These are phyloP conservation scores for Ispidina picta DNA, from an alignment of 2,797 vertebrate species.

Conservation along the genomic window DNA sequence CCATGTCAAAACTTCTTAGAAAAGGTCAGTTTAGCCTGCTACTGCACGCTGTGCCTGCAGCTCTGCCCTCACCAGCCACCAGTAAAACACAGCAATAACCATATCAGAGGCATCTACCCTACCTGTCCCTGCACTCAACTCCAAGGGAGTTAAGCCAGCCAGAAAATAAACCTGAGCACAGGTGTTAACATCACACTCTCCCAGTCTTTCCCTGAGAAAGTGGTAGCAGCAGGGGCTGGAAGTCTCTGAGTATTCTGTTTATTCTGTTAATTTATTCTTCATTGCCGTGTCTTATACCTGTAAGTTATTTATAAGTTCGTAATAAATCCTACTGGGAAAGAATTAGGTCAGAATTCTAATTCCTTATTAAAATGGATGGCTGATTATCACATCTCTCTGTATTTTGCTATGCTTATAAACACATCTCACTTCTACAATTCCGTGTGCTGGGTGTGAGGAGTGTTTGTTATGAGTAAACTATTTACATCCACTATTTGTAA, in stretches of 20 bases:
- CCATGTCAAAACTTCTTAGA: not conserved
- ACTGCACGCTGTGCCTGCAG: not conserved
- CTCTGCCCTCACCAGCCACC: not conserved
- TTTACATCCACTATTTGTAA: not conserved
- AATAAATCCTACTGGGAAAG: not conserved
- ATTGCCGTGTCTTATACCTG: not conserved
- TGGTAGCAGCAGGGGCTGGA: not conserved
- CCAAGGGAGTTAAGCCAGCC: constrained; percentile 29
- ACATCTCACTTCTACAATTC: not conserved
- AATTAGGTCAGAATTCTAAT: constrained; percentile 60
- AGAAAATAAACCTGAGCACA: constrained; percentile 4
- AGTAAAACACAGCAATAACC: constrained; percentile 6
- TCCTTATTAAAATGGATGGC: constrained; percentile 26
- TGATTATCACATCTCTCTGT: constrained; percentile 2
- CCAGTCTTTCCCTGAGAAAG: not conserved
- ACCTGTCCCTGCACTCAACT: not conserved
- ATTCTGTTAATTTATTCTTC: constrained; percentile 44
- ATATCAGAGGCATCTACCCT: not conserved
- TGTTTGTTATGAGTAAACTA: not conserved
- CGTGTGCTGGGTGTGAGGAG: not conserved
- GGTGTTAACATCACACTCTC: not conserved
- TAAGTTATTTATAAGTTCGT: constrained; percentile 31
- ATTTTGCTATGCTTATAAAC: not conserved
- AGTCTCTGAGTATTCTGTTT: constrained; percentile 27
- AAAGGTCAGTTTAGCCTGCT: not conserved